Evolutionary conservation across 2,888 invertebrate genomes (phyloP).

Genomic region (Nebria salina): DNA sequence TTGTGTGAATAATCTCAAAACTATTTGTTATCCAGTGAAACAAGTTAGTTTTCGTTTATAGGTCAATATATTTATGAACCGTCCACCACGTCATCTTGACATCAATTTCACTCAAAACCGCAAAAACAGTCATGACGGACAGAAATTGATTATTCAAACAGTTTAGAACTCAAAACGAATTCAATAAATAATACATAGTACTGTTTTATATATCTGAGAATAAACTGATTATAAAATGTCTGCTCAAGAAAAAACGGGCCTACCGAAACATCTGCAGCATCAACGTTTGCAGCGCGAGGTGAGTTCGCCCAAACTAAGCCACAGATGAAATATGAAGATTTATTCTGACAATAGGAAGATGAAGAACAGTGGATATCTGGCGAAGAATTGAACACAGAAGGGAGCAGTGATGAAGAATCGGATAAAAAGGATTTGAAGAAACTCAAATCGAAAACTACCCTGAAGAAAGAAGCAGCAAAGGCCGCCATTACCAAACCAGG

Average conservation of each 20-base stretch:
- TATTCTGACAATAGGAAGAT: constrained; percentile 57
- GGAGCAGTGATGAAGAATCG: constrained; percentile 61
- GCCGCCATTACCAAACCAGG: constrained; percentile 16
- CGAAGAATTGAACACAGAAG: constrained; percentile 64
- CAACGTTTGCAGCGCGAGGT: constrained; percentile 30
- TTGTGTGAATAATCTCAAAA: not conserved
- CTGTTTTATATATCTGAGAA: constrained; percentile 10
- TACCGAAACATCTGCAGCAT: constrained; percentile 36
- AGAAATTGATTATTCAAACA: constrained; percentile 9
- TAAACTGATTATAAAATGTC: constrained; percentile 23
- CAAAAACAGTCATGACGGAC: not conserved
- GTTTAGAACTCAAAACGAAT: not conserved
- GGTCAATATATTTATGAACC: not conserved
- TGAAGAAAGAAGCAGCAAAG: not conserved
- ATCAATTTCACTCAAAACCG: not conserved
- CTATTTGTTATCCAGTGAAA: not conserved
- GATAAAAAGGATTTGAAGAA: not conserved
- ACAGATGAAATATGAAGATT: not conserved
- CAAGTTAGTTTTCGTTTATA: not conserved
- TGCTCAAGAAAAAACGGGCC: constrained; percentile 26
- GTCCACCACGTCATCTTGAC: not conserved
- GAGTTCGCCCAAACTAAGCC: constrained; percentile 13
- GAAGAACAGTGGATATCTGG: constrained; percentile 64
- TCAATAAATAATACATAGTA: constrained; percentile 19
- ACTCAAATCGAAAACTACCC: not conserved